Conservation (phyloP, 2,797 vertebrate genomes). For the Cercopithecus diana region DNA sequence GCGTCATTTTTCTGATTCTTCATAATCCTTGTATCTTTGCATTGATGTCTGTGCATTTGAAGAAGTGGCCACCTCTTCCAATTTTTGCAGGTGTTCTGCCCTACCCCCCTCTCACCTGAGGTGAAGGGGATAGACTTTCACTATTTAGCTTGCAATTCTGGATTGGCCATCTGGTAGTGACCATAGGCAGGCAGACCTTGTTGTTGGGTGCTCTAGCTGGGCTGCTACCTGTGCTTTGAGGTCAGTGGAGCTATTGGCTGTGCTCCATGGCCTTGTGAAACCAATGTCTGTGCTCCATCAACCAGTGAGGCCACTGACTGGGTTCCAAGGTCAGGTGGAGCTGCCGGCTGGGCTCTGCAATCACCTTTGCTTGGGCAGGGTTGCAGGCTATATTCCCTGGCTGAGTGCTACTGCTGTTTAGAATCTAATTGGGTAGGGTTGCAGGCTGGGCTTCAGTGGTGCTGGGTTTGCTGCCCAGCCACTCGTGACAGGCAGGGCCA, state of each 20-base stretch:
- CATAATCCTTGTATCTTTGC: background rate
- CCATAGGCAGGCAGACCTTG: background rate
- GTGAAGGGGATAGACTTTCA: background rate
- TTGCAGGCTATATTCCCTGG: background rate
- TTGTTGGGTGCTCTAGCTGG: background rate
- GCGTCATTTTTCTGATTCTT: background rate
- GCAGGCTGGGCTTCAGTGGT: no score
- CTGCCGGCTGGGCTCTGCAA: background rate
- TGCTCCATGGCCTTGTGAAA: background rate
- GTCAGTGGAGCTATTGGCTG: background rate
- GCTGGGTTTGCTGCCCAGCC: background rate
- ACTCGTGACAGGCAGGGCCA: background rate
- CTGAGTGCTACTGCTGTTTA: background rate
- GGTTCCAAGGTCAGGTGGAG: background rate
- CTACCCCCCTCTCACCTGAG: no score
- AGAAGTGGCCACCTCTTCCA: background rate
- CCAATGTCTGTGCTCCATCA: no score
- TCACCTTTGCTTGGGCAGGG: background rate
- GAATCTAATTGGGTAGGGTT: background rate
- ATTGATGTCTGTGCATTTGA: background rate
- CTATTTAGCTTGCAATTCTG: background rate
- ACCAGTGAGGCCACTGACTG: background rate
- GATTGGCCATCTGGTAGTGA: background rate
- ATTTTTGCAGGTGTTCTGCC: background rate
- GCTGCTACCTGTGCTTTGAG: background rate